Base-by-base conservation (phyloP, 1,140 invertebrate genomes). In the Heliconius congener region DNA sequence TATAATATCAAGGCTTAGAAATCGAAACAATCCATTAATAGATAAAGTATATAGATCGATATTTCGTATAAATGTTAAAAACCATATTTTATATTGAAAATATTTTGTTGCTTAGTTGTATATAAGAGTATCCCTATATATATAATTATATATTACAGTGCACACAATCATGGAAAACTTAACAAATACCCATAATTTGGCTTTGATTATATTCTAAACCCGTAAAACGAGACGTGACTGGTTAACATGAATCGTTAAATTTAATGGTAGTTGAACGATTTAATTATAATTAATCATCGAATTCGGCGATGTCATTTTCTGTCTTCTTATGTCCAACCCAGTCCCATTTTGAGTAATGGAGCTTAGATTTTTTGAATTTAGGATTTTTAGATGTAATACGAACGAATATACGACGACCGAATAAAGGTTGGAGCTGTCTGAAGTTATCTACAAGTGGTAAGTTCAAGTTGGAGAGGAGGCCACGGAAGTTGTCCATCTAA, bases 401-500 rank as follows among this genome's bases (percentile, higher is more conserved):
- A 30, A 96, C 95, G 82, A 96, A 97, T 52, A 96, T 92, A 73
- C 96, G 95, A 55, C 96, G 94, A n/a, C 95, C 95, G 81, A 96
- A 96, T n/a, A 96, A 88, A 2, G 96, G 94, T 88, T 97, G 96
- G 8, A 96, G 83, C 46, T 95, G 94, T 81, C 95, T 94, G 90
- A 95, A 96, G 88, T 96, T 96, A 88, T 96, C 95, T 9, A 96
- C 95, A 8, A 96, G 88, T 1, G 94, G 92, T 27, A 95, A 91
- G 84, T 95, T 95, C 83, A 95, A 91, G 71, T 95, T 95, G 75
- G 95, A 96, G 3, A 95, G 96, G 13, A 97, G 90, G 52, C 94
- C 95, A 83, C 96, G 95, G 92, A 96, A 97, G 84, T 95, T 95
- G 71, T 95, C 96, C 91, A 97, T 96, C 95, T 97, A 88, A 46